A percentile compares a stretch with the other conserved stretches of the same genome.
Conservation (phyloP, 64 coral and sea anemone species). For the Montipora efflorescens region DNA sequence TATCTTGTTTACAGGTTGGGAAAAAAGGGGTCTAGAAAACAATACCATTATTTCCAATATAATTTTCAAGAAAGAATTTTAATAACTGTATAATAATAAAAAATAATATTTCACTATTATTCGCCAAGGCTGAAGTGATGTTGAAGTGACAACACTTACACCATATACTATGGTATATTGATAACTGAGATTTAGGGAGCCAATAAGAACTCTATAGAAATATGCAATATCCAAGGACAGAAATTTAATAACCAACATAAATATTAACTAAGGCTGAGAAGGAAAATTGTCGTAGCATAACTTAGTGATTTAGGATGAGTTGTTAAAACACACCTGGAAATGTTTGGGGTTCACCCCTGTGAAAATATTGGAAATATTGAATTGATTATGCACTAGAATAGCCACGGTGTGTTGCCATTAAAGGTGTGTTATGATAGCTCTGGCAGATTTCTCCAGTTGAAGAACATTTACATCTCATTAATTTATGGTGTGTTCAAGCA, state of each 20-base stretch:
- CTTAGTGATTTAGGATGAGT: background rate
- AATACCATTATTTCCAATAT: background rate
- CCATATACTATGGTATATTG: background rate
- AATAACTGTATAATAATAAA: slow-evolving; percentile 6
- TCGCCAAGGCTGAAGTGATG: background rate
- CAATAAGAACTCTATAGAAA: background rate
- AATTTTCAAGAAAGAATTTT: background rate
- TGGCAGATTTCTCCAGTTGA: too few relatives aligned
- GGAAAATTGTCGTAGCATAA: slow-evolving; percentile 2
- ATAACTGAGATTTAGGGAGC: background rate
- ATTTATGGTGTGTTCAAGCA: too few relatives aligned
- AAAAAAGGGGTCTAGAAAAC: slow-evolving; percentile 5
- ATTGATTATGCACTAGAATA: background rate
- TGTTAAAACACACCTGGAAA: slow-evolving; percentile 3
- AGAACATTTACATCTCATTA: too few relatives aligned
- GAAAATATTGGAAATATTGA: slow-evolving; percentile 3
- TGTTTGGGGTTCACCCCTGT: slow-evolving; percentile 2
- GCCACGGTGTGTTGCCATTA: too few relatives aligned
- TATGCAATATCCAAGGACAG: background rate
- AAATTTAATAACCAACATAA: background rate
- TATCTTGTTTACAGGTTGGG: background rate
- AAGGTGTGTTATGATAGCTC: too few relatives aligned
- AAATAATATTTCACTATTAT: background rate
- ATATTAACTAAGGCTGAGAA: background rate
- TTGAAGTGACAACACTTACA: background rate